Evolutionary conservation across 2,888 invertebrate genomes (phyloP), one percentile per base, ranked within the genome.

Genomic region (Phalangium opilio): DNA sequence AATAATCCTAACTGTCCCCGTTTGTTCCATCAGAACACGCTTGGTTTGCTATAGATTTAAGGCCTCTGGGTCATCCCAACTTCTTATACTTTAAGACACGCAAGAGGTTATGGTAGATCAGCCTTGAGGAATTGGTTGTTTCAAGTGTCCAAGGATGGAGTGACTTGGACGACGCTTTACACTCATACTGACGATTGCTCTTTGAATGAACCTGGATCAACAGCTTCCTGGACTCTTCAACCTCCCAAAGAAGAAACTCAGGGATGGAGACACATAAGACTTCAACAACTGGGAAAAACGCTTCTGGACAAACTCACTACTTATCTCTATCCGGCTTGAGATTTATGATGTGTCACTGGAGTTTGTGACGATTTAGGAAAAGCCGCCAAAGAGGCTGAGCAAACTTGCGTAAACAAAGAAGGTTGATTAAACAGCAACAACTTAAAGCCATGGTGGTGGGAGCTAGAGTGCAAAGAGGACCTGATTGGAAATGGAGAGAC

Each of bases 271-370:
- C 91, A 91, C 65, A 73, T 96, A 52, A 77, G 93, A 36, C 75
- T 98, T 36, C 91, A 93, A 61, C 93, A 93, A 69, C 82, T 54
- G 90, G 90, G 2, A 89, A 91, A 66, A 96, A 96, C 67, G 89
- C 95, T 4, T 91, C 91, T n/a, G 90, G 89, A 0, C 91, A 95
- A 69, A 95, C 91, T 3, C 90, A 95, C 67, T 95, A 95, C 65
- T 72, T 98, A 35, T 91, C 91, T 51, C 72, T 96, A 34, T 91
- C 91, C 35, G 76, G 96, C 77, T 83, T 98, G 98, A 98, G 69
- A 76, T 98, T 46, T 98, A 98, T 62, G 96, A 96, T 83, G 79
- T 64, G 83, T 90, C 14, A 73, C 79, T 1, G 79, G 79, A 8
- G 79, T 82, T 11, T 81, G 81, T 59, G 81, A 82, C 59, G 83